Percentiles rank a stretch among this genome's conserved stretches.
These are phyloP conservation scores for Cabera pusaria DNA, from an alignment of 2,888 invertebrate species.

Conservation along the genomic window DNA sequence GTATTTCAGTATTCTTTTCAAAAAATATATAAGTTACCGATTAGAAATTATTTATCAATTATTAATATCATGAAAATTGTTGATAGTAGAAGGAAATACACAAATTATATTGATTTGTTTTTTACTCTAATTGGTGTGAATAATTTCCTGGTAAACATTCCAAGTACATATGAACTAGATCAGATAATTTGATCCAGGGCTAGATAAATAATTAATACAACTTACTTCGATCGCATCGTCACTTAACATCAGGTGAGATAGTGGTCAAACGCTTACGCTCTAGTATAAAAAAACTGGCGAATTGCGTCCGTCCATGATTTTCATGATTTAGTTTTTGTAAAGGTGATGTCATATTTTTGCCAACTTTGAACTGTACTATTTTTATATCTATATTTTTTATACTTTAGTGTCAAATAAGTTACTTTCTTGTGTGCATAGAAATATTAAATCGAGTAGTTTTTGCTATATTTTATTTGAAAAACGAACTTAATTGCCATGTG, in stretches of 20 bases:
- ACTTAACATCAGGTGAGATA: too few species aligned
- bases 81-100: too few species aligned
- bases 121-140: slow-evolving; percentile 6
- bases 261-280: too few species aligned
- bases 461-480: slow-evolving; percentile 14
- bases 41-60: too few species aligned
- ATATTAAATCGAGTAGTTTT: slow-evolving; percentile 12
- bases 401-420: slow-evolving; percentile 6
- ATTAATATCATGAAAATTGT: too few species aligned
- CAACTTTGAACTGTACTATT: slow-evolving; percentile 10
- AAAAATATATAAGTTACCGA: slow-evolving; percentile 4
- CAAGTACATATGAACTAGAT: slow-evolving; percentile 6
- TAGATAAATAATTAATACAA: too few species aligned
- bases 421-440: too few species aligned
- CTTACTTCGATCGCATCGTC: too few species aligned
- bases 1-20: slow-evolving; percentile 45
- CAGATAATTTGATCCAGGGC: slow-evolving; percentile 6
- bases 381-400: not conserved
- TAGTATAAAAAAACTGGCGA: slow-evolving; percentile 17
- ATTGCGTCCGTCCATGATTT: slow-evolving; percentile 20
- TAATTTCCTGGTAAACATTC: slow-evolving; percentile 14
- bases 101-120: slow-evolving; percentile 2
- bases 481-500: slow-evolving; percentile 3
- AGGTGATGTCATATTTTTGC: slow-evolving; percentile 22
- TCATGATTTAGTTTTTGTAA: slow-evolving; percentile 16